A percentile compares a stretch with the other conserved stretches of the same genome.
These are phyloP conservation scores for Peromyscus eremicus DNA, from an alignment of 2,797 vertebrate species.

Conservation along the genomic window DNA sequence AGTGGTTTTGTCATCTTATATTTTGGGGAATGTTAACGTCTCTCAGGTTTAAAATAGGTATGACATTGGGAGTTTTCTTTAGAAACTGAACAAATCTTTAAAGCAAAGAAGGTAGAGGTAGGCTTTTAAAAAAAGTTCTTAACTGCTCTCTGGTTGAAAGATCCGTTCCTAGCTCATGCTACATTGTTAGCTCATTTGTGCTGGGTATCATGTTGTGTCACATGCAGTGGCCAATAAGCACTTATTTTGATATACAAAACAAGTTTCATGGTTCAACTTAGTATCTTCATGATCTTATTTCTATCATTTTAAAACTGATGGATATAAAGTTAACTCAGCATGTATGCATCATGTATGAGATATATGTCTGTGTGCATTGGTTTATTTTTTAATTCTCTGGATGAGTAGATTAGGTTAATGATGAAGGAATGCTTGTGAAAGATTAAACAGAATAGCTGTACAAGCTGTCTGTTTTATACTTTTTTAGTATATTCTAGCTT, in stretches of 20 bases:
- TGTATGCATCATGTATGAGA: background rate
- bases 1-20: slow-evolving; percentile 66
- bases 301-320: slow-evolving; percentile 52
- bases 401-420: slow-evolving; percentile 50
- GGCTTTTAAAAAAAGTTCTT: slow-evolving; percentile 24
- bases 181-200: background rate
- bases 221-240: slow-evolving; percentile 12
- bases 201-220: slow-evolving; percentile 32
- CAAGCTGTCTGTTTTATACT: slow-evolving; percentile 7
- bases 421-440: slow-evolving; percentile 38
- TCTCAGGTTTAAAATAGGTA: slow-evolving; percentile 80
- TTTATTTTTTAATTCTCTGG: slow-evolving; percentile 40
- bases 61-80: slow-evolving; percentile 72
- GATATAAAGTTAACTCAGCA: background rate
- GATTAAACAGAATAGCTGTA: slow-evolving; percentile 53
- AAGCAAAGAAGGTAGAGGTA: slow-evolving; percentile 23
- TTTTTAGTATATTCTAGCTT: slow-evolving; percentile 52
- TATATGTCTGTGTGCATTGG: slow-evolving; percentile 23
- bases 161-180: slow-evolving; percentile 11
- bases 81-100: slow-evolving; percentile 75
- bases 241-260: slow-evolving; percentile 5
- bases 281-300: slow-evolving; percentile 23
- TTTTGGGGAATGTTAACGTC: slow-evolving; percentile 72
- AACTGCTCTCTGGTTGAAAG: slow-evolving; percentile 47
- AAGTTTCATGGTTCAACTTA: slow-evolving; percentile 48